Conservation (phyloP, 53 echinoderm and acorn worm genomes). For the Temnopleurus reevesii region DNA sequence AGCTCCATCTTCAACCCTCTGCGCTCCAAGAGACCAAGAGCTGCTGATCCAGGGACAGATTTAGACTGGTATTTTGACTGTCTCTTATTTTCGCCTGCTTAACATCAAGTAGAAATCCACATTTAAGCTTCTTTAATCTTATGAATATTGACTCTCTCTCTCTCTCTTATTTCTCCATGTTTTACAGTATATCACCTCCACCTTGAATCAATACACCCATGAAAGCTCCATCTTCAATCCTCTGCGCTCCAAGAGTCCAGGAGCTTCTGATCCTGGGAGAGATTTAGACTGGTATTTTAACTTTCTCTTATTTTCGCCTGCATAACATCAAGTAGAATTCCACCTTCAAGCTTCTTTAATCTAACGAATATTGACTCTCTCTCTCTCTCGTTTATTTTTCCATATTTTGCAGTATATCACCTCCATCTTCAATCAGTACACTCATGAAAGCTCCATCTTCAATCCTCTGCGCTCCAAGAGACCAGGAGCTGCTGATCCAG, state of each 20-base stretch:
- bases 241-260: conserved; percentile 78
- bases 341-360: too few relatives aligned
- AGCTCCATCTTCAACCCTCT: conserved; percentile 77
- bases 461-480: conserved; percentile 85
- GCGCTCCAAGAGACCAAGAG: conserved; percentile 78
- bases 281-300: conserved; percentile 69
- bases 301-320: too few relatives aligned
- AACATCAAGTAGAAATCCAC: too few relatives aligned
- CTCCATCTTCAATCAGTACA: conserved; percentile 91
- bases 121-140: too few relatives aligned
- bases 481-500: conserved; percentile 62
- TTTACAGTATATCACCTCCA: conserved; percentile 73
- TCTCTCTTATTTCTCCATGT: too few relatives aligned
- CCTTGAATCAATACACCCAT: conserved; percentile 90
- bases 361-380: too few relatives aligned
- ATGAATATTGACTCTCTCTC: too few relatives aligned
- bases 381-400: too few relatives aligned
- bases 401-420: conserved; percentile 72
- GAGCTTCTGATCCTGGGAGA: conserved; percentile 20
- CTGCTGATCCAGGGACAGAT: conserved; percentile 36
- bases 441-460: conserved; percentile 82
- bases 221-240: conserved; percentile 82
- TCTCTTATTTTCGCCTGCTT: too few relatives aligned
- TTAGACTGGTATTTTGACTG: conserved; percentile 67
- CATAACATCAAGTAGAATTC: too few relatives aligned